Evolutionary conservation across 1,140 invertebrate genomes (phyloP).

Genomic region (Aphis craccivora): DNA sequence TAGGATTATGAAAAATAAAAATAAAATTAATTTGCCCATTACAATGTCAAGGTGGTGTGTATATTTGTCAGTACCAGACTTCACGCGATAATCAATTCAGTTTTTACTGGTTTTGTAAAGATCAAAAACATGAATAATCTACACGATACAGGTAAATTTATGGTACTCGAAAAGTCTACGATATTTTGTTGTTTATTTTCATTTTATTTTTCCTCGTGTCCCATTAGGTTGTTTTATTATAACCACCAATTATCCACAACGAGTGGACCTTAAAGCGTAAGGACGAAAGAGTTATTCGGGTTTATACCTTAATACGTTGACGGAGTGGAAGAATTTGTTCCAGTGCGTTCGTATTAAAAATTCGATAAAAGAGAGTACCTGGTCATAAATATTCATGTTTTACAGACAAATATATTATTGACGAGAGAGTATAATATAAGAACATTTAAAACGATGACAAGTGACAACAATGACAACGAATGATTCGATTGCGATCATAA

Average conservation of each 20-base stretch:
- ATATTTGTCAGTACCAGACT: constrained; percentile 34
- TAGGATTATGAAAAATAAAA: neutral
- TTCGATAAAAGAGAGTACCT: neutral
- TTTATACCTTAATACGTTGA: neutral
- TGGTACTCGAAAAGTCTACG: neutral
- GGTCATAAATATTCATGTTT: neutral
- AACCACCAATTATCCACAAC: constrained; percentile 9
- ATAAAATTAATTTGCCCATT: neutral
- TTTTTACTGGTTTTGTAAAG: constrained; percentile 15
- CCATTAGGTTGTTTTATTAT: neutral
- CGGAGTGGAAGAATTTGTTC: neutral
- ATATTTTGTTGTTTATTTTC: neutral
- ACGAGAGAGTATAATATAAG: neutral
- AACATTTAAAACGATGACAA: constrained; percentile 7
- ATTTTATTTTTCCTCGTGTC: neutral
- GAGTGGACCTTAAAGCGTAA: neutral
- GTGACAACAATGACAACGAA: constrained; percentile 7
- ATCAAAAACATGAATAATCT: constrained; percentile 9
- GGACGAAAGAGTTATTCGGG: neutral
- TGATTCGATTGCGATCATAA: neutral
- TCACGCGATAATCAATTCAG: constrained; percentile 39
- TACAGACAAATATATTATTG: constrained; percentile 12
- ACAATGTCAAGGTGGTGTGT: neutral
- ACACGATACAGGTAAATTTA: constrained; percentile 18
- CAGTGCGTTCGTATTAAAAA: neutral